phyloP scores from a whole-genome alignment of 2,888 invertebrate species.

The Hirudinaria manillensis region DNA sequence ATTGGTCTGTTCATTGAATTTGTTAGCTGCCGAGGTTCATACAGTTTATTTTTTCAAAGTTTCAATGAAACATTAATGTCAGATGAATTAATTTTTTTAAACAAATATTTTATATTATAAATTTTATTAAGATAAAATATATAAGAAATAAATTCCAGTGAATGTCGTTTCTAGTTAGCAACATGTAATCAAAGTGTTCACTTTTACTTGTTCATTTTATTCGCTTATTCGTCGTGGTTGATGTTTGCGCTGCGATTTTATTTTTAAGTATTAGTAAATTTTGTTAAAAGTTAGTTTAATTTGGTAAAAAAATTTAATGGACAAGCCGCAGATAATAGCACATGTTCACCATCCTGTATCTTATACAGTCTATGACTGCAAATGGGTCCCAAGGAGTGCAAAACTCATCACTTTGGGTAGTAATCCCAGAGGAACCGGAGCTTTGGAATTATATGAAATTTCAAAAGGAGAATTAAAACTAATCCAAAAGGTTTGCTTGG shows the following conservation, averaged over 20 bases:
- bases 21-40: no score
- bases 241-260: neutral
- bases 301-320: conserved; percentile 55
- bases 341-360: conserved; percentile 75
- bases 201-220: neutral
- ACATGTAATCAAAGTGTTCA: conserved; percentile 1
- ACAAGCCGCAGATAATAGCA: conserved; percentile 83
- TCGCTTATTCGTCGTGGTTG: neutral
- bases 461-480: conserved; percentile 65
- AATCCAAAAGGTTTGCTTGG: conserved; percentile 56
- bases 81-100: no score
- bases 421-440: conserved; percentile 76
- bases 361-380: conserved; percentile 82
- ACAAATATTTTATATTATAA: no score
- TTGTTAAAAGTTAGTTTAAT: no score
- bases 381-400: conserved; percentile 90
- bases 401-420: conserved; percentile 84
- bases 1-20: no score
- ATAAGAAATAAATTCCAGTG: no score
- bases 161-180: neutral
- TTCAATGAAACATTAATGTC: no score
- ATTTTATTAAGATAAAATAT: no score
- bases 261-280: no score
- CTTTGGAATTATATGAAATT: conserved; percentile 63
- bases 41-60: no score